Evolutionary conservation across 2,113 vertebrate genomes (phyloP).

Genomic region (Rhabdornis inornatus): DNA sequence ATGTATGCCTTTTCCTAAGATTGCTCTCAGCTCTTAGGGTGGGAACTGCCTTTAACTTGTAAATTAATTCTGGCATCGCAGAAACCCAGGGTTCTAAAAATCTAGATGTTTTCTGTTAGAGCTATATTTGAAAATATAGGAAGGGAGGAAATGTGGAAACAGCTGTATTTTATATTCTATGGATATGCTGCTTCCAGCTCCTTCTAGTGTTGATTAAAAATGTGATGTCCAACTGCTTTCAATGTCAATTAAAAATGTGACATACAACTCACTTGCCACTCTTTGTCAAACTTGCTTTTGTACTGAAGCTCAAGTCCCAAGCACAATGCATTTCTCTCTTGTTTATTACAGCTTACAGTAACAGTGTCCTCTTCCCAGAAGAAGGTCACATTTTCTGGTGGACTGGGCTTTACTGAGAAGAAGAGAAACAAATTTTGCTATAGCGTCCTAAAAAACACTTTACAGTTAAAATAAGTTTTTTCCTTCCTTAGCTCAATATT

Average conservation of each 20-base stretch:
- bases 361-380: conserved; percentile 22
- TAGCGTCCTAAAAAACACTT: neutral
- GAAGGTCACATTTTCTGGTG: conserved; percentile 45
- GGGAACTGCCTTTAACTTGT: neutral
- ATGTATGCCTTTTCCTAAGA: neutral
- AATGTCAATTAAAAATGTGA: neutral
- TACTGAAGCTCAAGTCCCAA: conserved; percentile 63
- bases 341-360: conserved; percentile 35
- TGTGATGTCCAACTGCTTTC: neutral
- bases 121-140: neutral
- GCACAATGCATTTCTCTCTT: neutral
- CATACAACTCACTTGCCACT: conserved; percentile 61
- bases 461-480: neutral
- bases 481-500: neutral
- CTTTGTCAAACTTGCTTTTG: conserved; percentile 37
- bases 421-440: neutral
- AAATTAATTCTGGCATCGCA: neutral
- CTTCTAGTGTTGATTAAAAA: neutral
- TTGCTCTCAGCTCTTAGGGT: neutral
- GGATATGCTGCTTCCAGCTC: neutral
- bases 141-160: neutral
- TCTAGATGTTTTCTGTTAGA: neutral
- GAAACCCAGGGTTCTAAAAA: neutral
- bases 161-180: neutral
- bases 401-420: conserved; percentile 57